phyloP scores from a whole-genome alignment of 2,888 invertebrate genomes.

The Idaea straminata region DNA sequence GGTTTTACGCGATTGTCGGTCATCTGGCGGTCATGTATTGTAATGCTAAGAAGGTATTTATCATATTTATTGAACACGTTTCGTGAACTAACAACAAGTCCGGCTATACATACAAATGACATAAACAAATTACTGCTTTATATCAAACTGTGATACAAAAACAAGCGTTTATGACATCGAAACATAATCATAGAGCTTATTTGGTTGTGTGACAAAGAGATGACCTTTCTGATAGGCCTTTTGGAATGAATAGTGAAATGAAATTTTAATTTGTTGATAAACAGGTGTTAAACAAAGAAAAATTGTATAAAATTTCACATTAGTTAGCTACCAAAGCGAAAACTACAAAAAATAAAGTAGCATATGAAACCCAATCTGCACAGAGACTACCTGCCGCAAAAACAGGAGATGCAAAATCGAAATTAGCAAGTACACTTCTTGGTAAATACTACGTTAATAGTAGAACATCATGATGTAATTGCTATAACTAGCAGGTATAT shows the following conservation, averaged over 20 bases:
- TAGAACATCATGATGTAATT: conserved; percentile 62
- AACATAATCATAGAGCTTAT: conserved; percentile 19
- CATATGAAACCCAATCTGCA: background rate
- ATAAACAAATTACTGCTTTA: conserved; percentile 38
- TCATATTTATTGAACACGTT: conserved; percentile 51
- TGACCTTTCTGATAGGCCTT: conserved; percentile 47
- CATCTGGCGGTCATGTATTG: conserved; percentile 54
- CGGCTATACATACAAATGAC: conserved; percentile 37
- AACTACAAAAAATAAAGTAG: background rate
- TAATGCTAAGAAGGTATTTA: conserved; percentile 61
- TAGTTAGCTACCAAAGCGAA: background rate
- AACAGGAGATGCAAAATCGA: background rate
- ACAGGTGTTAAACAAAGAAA: conserved; percentile 48
- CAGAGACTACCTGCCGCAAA: background rate
- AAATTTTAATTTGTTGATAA: conserved; percentile 14
- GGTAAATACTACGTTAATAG: background rate
- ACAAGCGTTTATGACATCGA: conserved; percentile 23
- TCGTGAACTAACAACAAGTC: conserved; percentile 27
- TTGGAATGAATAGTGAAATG: conserved; percentile 22
- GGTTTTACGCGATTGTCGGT: conserved; percentile 44
- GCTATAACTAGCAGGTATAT: conserved; percentile 47
- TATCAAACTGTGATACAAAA: conserved; percentile 26
- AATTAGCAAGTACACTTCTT: conserved; percentile 8
- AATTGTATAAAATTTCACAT: conserved; percentile 15
- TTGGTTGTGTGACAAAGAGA: conserved; percentile 32